phyloP scores from a whole-genome alignment of 2,113 vertebrate species.

The Leucopsar rothschildi region DNA sequence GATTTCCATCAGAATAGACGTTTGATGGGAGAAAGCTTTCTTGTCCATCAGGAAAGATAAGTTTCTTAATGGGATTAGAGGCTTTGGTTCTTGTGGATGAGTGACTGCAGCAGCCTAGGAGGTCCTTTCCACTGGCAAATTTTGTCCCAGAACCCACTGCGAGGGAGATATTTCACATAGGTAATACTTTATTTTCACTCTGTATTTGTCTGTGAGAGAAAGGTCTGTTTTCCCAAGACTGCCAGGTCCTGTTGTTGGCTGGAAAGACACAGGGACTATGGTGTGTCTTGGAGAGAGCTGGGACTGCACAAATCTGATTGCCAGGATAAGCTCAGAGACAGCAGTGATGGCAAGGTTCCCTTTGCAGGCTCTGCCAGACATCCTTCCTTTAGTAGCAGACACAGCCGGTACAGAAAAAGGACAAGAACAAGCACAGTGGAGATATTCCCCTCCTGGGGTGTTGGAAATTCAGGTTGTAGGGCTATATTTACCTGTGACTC shows the following conservation, averaged over 20 bases:
- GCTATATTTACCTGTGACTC: background rate
- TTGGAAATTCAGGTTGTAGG: background rate
- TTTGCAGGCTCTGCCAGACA: background rate
- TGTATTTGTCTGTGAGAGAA: background rate
- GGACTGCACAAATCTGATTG: background rate
- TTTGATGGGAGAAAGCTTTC: constrained; percentile 59
- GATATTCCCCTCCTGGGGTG: accelerated
- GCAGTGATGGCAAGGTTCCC: background rate
- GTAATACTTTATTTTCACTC: background rate
- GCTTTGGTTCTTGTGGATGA: constrained; percentile 16
- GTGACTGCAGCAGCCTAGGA: constrained; percentile 16
- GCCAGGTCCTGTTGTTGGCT: background rate
- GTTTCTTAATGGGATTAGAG: constrained; percentile 54
- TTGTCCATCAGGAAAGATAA: constrained; percentile 49
- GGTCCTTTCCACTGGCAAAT: background rate
- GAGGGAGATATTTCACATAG: background rate
- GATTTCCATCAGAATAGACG: constrained; percentile 57
- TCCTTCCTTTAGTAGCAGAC: background rate
- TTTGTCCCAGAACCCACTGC: background rate
- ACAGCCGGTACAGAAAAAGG: background rate
- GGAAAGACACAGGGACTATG: too few species aligned
- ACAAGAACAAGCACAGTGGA: background rate
- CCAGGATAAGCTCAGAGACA: background rate
- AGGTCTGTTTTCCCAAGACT: background rate
- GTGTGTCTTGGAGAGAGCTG: background rate